These are phyloP conservation scores for Thaumatotibia leucotreta DNA, from an alignment of 1,140 invertebrate species.

Conservation along the genomic window DNA sequence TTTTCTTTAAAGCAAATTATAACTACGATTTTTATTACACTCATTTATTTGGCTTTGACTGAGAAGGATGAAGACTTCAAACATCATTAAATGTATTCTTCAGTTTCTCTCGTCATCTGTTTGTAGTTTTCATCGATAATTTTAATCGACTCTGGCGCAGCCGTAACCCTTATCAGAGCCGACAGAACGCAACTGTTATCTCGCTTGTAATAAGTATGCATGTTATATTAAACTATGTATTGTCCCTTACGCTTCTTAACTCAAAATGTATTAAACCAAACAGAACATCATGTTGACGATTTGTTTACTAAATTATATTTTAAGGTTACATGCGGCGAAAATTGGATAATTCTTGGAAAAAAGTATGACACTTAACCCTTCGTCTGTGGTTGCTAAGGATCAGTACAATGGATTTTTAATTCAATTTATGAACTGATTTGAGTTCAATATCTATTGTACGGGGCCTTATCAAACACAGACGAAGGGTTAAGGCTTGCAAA, in stretches of 20 bases:
- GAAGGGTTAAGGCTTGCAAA: too few species aligned
- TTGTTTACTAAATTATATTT: background rate
- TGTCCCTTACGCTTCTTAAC: background rate
- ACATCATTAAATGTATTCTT: too few species aligned
- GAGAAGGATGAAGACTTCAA: too few species aligned
- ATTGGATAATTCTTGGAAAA: background rate
- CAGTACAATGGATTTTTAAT: background rate
- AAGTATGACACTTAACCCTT: too few species aligned
- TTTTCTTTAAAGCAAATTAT: too few species aligned
- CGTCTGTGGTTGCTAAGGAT: background rate
- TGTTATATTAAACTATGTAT: background rate
- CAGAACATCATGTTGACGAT: background rate
- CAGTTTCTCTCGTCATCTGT: too few species aligned
- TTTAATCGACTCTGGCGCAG: background rate
- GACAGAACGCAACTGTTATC: background rate
- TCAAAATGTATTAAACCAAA: too few species aligned
- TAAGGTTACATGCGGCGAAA: background rate
- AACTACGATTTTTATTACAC: too few species aligned
- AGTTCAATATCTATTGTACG: too few species aligned
- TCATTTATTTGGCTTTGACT: too few species aligned
- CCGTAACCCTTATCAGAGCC: background rate
- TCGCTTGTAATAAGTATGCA: background rate
- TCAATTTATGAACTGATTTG: background rate
- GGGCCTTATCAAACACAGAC: too few species aligned
- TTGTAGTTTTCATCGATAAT: background rate